These are phyloP conservation scores for Hypotaenidia philippensis DNA, from an alignment of 2,797 vertebrate species.

Conservation along the genomic window DNA sequence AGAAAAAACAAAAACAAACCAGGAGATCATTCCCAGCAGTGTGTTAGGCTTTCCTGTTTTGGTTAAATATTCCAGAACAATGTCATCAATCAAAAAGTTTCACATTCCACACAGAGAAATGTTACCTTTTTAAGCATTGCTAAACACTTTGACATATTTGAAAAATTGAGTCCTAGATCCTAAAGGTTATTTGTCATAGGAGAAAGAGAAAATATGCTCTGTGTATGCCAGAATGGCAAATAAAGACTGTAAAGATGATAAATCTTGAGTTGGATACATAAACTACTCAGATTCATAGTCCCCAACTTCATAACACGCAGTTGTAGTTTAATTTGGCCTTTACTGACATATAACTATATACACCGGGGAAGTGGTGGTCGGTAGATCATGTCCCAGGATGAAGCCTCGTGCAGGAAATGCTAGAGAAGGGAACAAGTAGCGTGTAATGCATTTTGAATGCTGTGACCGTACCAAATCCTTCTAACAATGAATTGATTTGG, in stretches of 20 bases:
- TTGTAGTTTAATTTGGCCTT: conserved; percentile 27
- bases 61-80: conserved; percentile 36
- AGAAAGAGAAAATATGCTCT: conserved; percentile 21
- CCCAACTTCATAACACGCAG: background rate
- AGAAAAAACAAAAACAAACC: background rate
- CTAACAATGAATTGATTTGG: background rate
- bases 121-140: conserved; percentile 50
- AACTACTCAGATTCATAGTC: background rate
- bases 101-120: background rate
- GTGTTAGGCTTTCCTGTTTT: background rate
- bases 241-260: conserved; percentile 57
- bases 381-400: background rate
- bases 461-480: background rate
- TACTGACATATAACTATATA: background rate
- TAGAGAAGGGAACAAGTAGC: background rate
- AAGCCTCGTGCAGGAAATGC: background rate
- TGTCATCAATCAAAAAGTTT: conserved; percentile 45
- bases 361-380: background rate
- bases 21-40: background rate
- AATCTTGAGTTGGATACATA: conserved; percentile 44
- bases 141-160: conserved; percentile 59
- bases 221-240: conserved; percentile 39
- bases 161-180: conserved; percentile 62
- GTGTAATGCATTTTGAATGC: background rate
- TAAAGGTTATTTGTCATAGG: conserved; percentile 63